A percentile compares a stretch with the other conserved stretches of the same genome.
Conservation (phyloP, 2,113 vertebrate species). For the Nanorana parkeri region DNA sequence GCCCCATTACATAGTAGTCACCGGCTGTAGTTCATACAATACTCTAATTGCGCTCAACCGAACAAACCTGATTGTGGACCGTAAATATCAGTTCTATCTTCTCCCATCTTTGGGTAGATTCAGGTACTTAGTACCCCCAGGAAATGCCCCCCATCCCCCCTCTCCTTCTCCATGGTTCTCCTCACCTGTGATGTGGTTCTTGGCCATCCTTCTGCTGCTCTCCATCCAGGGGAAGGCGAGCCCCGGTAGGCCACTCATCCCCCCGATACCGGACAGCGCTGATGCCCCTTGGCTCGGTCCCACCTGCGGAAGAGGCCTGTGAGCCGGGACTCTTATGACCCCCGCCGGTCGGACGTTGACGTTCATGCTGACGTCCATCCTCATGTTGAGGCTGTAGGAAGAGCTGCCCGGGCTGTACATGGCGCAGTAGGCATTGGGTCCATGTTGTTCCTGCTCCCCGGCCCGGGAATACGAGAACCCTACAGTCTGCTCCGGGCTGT, state of each 20-base stretch:
- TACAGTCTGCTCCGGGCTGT: conserved; percentile 81
- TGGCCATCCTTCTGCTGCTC: conserved; percentile 86
- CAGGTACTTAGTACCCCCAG: neutral
- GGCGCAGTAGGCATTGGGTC: conserved; percentile 76
- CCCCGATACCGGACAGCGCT: conserved; percentile 67
- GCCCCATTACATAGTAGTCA: no score
- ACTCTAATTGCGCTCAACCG: no score
- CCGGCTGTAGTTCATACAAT: no score
- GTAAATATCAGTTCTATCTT: no score
- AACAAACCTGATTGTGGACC: no score
- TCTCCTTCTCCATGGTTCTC: neutral
- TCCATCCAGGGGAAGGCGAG: conserved; percentile 96
- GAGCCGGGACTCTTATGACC: conserved; percentile 84
- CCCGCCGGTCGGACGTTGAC: conserved; percentile 83
- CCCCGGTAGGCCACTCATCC: conserved; percentile 69
- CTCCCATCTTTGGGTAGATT: neutral
- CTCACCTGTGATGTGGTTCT: conserved; percentile 93
- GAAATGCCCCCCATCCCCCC: neutral
- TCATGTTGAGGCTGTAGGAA: conserved; percentile 86
- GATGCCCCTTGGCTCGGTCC: conserved; percentile 75
- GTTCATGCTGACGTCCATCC: conserved; percentile 86
- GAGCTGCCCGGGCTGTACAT: conserved; percentile 78
- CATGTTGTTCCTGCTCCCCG: conserved; percentile 77
- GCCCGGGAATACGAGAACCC: conserved; percentile 77
- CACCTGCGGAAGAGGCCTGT: conserved; percentile 83